A percentile compares a stretch with the other conserved stretches of the same genome.
Conservation (phyloP, 1,140 invertebrate species). For the Stratiolaelaps scimitus region DNA sequence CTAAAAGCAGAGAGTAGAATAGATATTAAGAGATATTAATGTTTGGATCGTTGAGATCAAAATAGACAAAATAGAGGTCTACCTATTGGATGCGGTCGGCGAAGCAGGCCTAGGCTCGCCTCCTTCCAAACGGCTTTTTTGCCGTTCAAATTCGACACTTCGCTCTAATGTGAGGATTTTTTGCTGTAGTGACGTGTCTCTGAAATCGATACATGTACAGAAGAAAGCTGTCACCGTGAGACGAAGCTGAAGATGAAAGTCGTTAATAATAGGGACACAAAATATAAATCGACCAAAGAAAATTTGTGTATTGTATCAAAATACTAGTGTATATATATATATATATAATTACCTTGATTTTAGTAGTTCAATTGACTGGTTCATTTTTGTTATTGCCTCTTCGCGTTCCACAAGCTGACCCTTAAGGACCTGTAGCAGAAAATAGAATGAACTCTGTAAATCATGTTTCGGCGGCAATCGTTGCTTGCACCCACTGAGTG, state of each 20-base stretch:
- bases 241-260: no score
- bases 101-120: conserved; percentile 1
- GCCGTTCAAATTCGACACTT: conserved; percentile 21
- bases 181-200: conserved; percentile 20
- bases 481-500: no score
- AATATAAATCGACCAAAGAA: no score
- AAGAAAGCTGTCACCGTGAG: no score
- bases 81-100: conserved; percentile 10
- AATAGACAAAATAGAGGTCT: neutral
- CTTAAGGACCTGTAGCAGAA: neutral
- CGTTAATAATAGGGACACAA: no score
- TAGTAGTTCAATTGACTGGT: conserved; percentile 3
- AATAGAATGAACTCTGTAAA: no score
- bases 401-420: conserved; percentile 14
- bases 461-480: no score
- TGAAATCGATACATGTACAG: neutral
- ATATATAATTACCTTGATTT: conserved; percentile 4
- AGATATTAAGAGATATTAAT: no score
- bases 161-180: conserved; percentile 19
- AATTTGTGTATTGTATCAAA: no score
- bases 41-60: neutral
- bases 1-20: no score
- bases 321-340: neutral
- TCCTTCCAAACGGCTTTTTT: conserved; percentile 22
- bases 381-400: conserved; percentile 24